Percentiles rank a stretch among this genome's conserved stretches.
Evolutionary conservation across 2,113 vertebrate genomes (phyloP).

Genomic region (Axis porcinus): DNA sequence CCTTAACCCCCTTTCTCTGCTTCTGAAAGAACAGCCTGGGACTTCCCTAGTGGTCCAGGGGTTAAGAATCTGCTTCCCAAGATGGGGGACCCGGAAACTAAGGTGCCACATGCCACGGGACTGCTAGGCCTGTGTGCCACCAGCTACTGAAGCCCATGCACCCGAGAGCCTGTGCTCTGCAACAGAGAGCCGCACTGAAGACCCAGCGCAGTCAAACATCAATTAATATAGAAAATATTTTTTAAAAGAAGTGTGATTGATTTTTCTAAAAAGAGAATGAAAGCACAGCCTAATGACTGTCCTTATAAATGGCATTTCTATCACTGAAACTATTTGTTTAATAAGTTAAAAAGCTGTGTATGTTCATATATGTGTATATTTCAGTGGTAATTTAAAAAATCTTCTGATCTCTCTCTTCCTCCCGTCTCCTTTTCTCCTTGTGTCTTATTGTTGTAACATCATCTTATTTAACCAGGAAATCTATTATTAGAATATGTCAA

Average conservation of each 20-base stretch:
- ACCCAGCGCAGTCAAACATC: neutral
- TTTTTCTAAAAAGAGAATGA: neutral
- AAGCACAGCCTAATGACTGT: neutral
- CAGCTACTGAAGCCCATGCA: neutral
- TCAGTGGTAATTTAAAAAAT: neutral
- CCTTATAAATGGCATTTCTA: neutral
- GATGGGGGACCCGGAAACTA: accelerated
- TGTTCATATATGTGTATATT: neutral
- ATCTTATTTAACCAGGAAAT: neutral
- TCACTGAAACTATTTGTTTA: neutral
- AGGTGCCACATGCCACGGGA: neutral
- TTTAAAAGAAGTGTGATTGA: neutral
- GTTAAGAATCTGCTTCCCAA: neutral
- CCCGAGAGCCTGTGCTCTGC: neutral
- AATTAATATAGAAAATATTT: neutral
- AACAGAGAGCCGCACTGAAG: neutral
- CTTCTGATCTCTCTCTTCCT: neutral
- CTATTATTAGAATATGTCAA: constrained; percentile 16
- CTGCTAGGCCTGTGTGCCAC: neutral
- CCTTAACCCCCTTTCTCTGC: neutral
- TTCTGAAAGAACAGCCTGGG: neutral
- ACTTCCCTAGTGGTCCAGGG: neutral
- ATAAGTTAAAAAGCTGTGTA: neutral
- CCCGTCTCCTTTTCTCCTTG: neutral
- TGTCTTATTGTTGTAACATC: neutral